phyloP scores from a whole-genome alignment of 1,140 invertebrate genomes.

The Drosophila arawakana region DNA sequence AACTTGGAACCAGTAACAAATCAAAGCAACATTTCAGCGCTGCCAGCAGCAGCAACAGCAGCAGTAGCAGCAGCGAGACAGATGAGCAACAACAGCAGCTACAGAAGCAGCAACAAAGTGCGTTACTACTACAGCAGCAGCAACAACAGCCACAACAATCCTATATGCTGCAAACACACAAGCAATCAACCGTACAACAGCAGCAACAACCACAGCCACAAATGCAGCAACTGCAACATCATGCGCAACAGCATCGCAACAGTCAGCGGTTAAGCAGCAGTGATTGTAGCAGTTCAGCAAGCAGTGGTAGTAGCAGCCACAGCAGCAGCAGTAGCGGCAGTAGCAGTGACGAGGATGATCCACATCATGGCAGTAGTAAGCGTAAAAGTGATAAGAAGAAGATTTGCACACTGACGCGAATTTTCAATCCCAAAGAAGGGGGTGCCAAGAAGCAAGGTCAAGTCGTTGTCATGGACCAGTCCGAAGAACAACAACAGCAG shows the following conservation, averaged over 20 bases:
- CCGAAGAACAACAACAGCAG: slow-evolving; percentile 65
- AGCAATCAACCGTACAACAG: slow-evolving; percentile 25
- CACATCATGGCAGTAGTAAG: slow-evolving; percentile 56
- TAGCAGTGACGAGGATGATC: slow-evolving; percentile 63
- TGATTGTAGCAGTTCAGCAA: slow-evolving; percentile 59
- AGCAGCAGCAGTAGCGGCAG: slow-evolving; percentile 44
- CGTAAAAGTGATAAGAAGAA: slow-evolving; percentile 88
- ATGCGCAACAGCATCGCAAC: not conserved
- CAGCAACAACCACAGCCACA: slow-evolving; percentile 16
- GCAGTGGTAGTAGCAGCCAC: slow-evolving; percentile 29
- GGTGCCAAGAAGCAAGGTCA: slow-evolving; percentile 86
- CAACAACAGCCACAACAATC: slow-evolving; percentile 23
- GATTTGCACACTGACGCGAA: slow-evolving; percentile 88
- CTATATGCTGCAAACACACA: slow-evolving; percentile 2
- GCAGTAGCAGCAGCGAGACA: slow-evolving; percentile 32
- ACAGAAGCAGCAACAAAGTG: slow-evolving; percentile 18
- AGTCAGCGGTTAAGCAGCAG: slow-evolving; percentile 28
- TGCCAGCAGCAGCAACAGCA: slow-evolving; percentile 42
- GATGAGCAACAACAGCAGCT: slow-evolving; percentile 35
- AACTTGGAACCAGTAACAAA: slow-evolving; percentile 5
- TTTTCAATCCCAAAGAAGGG: slow-evolving; percentile 88
- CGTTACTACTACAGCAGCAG: slow-evolving; percentile 28
- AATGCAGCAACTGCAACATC: slow-evolving; percentile 20
- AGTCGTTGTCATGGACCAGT: slow-evolving; percentile 79
- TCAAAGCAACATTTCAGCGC: slow-evolving; percentile 22